Evolutionary conservation across 2,113 vertebrate genomes (phyloP), one percentile per base, ranked within the genome.

Genomic region (Tauraco erythrolophus): DNA sequence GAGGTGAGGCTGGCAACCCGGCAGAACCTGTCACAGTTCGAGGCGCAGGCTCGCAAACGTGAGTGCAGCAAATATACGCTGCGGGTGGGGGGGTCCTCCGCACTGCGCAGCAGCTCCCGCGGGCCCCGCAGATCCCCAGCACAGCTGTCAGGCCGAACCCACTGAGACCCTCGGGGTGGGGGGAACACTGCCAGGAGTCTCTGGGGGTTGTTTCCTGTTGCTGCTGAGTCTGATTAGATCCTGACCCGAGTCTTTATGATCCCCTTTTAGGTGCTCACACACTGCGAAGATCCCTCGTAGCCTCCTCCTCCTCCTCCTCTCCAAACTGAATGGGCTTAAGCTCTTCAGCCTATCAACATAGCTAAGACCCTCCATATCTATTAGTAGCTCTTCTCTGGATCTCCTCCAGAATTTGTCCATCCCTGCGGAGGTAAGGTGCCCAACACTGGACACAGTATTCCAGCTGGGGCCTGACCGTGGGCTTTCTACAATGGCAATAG

Each of bases 31-130:
- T 98, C 97, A 5, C 95, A 99, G 92, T 99, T 99, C 96, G 99
- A 99, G 97, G 98, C 99, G 6, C 96, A 98, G 96, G 99, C 99
- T 97, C 99, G 99, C 95, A 99, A 99, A 98, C 99, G 99, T 99
- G 98, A 99, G 99, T 95, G 85, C 1, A 48, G 46, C 6, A 2
- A 28, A 28, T 37, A 53, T 41, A 7, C 1, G 1, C 25, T 2
- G 6, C 2, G 19, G 45, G 81, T 23, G 3, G 10, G 41, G 80
- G 90, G 65, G 12, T 3, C 41, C 41, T 80, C 68, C 25, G 4
- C 9, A 30, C 51, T 5, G 45, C 3, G 10, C 16, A 1, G 48
- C 33, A 8, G 46, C 69, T n/a, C 86, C 75, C 28, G 15, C 14
- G 23, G 56, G 53, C 14, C 81, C 80, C 70, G 14, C 43, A 16